Evolutionary conservation across 2,797 vertebrate genomes (phyloP), one percentile per base, ranked within the genome.

Genomic region (Oophaga sylvatica): DNA sequence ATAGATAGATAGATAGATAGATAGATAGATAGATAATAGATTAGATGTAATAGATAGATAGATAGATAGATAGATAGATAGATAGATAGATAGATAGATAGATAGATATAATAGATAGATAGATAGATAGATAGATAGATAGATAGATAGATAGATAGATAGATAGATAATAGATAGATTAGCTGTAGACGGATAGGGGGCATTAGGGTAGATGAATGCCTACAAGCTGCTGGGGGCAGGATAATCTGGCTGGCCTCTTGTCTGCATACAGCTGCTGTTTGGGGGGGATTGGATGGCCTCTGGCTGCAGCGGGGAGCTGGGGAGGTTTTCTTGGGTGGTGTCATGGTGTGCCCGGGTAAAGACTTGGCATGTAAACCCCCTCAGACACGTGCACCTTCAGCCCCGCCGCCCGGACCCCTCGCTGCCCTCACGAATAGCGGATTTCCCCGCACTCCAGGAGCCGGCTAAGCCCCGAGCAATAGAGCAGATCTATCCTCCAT

Each of bases 321-420:
- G 22, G 17, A 77, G 81, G 90, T 13, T 81, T 86, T 87, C 71
- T 86, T 68, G 88, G 85, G 83, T 89, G 87, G 90, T 90, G 90
- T 90, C 87, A 90, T 89, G 88, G 92, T 91, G 91, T 68, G 92
- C 90, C 90, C 90, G 85, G 92, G 90, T 91, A 83, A 90, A 90
- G 91, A 92, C 92, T 92, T 90, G n/a, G n/a, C 15, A 91, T 92
- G 63, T 78, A 81, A 82, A 87, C 84, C 94, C 79, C 93, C 90
- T 90, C 78, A 91, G 93, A 94, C 94, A 94, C 89, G 90, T 93
- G 92, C 91, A 93, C 88, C 91, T 91, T 94, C 92, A 93, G 91
- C 92, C 89, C 84, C 75, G 85, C 90, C 92, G 92, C 91, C 91
- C 87, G 90, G 91, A 94, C 91, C 92, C 93, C 93, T 91, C 90